Percentiles rank a stretch among this genome's conserved stretches.
Evolutionary conservation across 1,140 invertebrate species (phyloP).

Genomic region (Drosophila novamexicana): DNA sequence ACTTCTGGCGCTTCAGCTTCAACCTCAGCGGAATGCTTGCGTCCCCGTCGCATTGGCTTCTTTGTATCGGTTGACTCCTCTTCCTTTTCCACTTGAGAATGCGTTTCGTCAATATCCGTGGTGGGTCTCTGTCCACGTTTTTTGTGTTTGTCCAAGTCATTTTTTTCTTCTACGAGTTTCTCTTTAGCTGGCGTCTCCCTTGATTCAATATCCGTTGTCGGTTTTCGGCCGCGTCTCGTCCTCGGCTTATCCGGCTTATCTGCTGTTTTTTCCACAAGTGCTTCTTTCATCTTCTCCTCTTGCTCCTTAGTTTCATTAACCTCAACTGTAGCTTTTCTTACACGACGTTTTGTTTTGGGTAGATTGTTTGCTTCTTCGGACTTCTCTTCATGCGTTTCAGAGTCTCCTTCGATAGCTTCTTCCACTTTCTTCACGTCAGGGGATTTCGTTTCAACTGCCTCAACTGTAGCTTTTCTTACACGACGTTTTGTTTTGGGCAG

Average conservation of each 20-base stretch:
- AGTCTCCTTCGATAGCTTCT: neutral
- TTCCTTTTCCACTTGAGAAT: neutral
- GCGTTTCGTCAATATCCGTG: slow-evolving; percentile 1
- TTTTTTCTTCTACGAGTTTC: neutral
- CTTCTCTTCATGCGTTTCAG: neutral
- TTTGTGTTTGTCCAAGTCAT: slow-evolving; percentile 1
- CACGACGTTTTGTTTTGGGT: slow-evolving; percentile 7
- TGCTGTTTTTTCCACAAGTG: neutral
- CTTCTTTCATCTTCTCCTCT: neutral
- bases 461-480: neutral
- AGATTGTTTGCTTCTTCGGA: neutral
- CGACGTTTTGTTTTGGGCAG: neutral
- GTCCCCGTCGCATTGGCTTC: slow-evolving; percentile 31
- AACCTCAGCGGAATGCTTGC: slow-evolving; percentile 25
- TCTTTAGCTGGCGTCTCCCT: neutral
- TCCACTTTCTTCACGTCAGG: neutral
- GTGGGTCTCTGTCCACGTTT: slow-evolving; percentile 6
- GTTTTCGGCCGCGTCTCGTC: slow-evolving; percentile 9
- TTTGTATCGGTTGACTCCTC: slow-evolving; percentile 1
- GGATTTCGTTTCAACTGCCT: neutral
- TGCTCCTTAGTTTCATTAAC: neutral
- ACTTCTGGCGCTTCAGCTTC: slow-evolving; percentile 1
- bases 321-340: slow-evolving; percentile 2
- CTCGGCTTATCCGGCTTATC: slow-evolving; percentile 2
- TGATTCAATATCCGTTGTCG: slow-evolving; percentile 8